Percentiles rank a stretch among this genome's conserved stretches.
phyloP scores from a whole-genome alignment of 2,888 invertebrate species.

The Conchocele bisecta region DNA sequence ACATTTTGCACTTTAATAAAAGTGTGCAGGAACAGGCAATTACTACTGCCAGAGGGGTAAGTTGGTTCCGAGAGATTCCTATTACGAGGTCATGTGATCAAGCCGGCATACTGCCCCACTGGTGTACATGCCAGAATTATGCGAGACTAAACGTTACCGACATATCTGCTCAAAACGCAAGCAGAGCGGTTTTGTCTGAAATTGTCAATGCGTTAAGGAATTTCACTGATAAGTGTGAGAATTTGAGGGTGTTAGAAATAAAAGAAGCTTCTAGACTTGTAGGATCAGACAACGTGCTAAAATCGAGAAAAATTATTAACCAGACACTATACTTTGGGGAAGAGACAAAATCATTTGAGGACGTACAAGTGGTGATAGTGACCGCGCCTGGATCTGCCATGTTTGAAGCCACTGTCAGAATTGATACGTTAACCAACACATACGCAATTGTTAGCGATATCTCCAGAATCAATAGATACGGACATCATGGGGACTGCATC shows the following conservation, averaged over 20 bases:
- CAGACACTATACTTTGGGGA: constrained; percentile 42
- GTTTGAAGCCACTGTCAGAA: constrained; percentile 90
- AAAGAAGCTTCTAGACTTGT: constrained; percentile 86
- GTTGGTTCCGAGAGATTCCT: constrained; percentile 90
- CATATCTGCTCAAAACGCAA: constrained; percentile 85
- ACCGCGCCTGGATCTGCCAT: constrained; percentile 88
- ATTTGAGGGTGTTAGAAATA: constrained; percentile 86
- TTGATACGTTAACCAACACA: constrained; percentile 79
- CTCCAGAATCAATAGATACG: constrained; percentile 82
- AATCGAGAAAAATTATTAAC: constrained; percentile 43
- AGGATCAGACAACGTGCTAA: constrained; percentile 57
- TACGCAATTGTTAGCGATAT: constrained; percentile 87
- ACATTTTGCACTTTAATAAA: constrained; percentile 84
- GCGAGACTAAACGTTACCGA: constrained; percentile 85
- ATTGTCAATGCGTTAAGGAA: constrained; percentile 87
- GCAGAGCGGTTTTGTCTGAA: constrained; percentile 86
- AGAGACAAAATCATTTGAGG: constrained; percentile 39
- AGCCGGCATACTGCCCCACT: constrained; percentile 91
- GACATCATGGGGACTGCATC: constrained; percentile 82
- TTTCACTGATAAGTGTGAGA: constrained; percentile 63
- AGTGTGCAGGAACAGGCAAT: constrained; percentile 23
- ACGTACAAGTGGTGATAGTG: constrained; percentile 86
- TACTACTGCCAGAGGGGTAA: constrained; percentile 79
- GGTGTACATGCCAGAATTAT: constrained; percentile 93
- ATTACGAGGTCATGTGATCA: constrained; percentile 88